Evolutionary conservation across 2,797 vertebrate species (phyloP), one percentile per base, ranked within the genome.

Genomic region (Centropyge bicolor): DNA sequence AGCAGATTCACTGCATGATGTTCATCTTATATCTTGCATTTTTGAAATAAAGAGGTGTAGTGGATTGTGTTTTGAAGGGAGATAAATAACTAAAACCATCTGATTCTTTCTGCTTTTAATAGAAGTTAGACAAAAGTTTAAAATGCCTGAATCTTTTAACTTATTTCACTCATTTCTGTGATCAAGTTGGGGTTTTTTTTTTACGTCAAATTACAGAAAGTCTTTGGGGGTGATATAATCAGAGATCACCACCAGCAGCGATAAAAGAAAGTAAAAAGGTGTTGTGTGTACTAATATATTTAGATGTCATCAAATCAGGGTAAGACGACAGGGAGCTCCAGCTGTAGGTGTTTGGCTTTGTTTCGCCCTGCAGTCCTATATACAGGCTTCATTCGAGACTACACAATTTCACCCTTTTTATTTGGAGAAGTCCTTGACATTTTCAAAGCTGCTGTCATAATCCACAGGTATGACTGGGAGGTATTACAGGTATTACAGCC

Each of bases 371-470:
- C 51, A 41, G 61, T 24, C 52, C 46, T 8, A 38, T 31, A 62
- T 12, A 65, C 27, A 63, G 24, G 62, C 51, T 78, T 70, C 66
- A 57, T 12, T 52, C 41, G 31, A n/a, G 7, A 75, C n/a, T 63
- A 40, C 4, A 55, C 13, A 1, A 63, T 79, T 74, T 76, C 52
- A 68, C 31, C 59, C 24, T 16, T 76, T 80, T 66, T 60, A 75
- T 85, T 73, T 62, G 12, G 48, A 80, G 60, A 86, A 83, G 83
- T 77, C 81, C 85, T 89, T 90, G 86, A 91, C 85, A 83, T 87
- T 83, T 81, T 68, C 49, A 88, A 79, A 91, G 84, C 86, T 83
- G 71, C 67, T 79, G 59, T 71, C 52, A 82, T 93, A 88, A 91
- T 90, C 89, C 84, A 86, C 76, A 80, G 63, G 52, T 69, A 68